phyloP scores from a whole-genome alignment of 2,113 vertebrate genomes.

The Marmota flaviventris region DNA sequence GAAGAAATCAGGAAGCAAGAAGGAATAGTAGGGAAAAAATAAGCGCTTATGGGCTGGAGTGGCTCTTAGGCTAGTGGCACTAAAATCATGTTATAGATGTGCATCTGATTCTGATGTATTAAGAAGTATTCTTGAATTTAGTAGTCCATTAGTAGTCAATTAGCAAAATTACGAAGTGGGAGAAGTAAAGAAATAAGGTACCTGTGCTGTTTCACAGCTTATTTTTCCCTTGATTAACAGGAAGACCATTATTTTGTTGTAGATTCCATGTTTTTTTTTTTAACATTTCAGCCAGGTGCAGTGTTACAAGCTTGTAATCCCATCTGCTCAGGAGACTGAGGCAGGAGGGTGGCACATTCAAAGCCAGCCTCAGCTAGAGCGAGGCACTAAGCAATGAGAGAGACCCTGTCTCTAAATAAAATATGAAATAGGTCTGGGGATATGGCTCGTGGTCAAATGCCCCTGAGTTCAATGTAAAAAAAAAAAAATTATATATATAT shows the following conservation, averaged over 20 bases:
- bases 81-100: not conserved
- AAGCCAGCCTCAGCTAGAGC: too few species aligned
- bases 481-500: too few species aligned
- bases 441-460: too few species aligned
- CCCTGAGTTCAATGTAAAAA: too few species aligned
- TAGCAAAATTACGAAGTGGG: not conserved
- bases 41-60: accelerated
- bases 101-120: not conserved
- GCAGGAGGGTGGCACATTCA: too few species aligned
- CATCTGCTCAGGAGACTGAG: too few species aligned
- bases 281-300: not conserved
- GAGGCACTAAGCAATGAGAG: too few species aligned
- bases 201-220: not conserved
- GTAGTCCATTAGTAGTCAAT: not conserved
- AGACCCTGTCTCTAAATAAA: too few species aligned
- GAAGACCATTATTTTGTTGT: not conserved
- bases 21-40: not conserved
- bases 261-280: slow-evolving; percentile 40
- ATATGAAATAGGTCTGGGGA: too few species aligned
- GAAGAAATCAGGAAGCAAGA: not conserved
- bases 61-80: not conserved
- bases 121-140: not conserved
- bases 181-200: not conserved
- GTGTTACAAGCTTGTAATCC: too few species aligned
- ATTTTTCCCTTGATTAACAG: not conserved